A percentile compares a stretch with the other conserved stretches of the same genome.
These are phyloP conservation scores for Pangasianodon hypophthalmus DNA, from an alignment of 2,113 vertebrate genomes.

Conservation along the genomic window DNA sequence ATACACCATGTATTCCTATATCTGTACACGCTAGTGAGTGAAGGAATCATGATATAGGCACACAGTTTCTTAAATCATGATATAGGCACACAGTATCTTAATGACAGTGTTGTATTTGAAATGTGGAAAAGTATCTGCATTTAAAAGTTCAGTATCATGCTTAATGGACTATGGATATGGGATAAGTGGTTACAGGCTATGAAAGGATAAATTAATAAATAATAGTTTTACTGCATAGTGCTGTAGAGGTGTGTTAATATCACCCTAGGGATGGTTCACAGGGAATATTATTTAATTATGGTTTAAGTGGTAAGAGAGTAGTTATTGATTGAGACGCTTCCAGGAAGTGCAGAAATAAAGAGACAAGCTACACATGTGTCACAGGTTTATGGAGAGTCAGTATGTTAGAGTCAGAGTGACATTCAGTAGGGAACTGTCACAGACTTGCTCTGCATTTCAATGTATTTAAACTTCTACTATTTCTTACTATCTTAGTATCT, in stretches of 20 bases:
- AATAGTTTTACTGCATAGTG: not conserved
- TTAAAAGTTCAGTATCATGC: not conserved
- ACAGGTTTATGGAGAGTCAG: not conserved
- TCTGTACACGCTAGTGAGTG: not conserved
- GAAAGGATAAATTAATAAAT: not conserved
- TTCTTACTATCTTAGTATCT: not conserved
- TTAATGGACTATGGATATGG: not conserved
- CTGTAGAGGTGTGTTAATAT: not conserved
- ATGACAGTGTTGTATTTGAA: not conserved
- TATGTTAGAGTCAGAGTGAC: not conserved
- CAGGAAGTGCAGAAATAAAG: not conserved
- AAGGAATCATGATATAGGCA: not conserved
- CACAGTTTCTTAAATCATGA: not conserved
- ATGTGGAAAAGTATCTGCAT: not conserved
- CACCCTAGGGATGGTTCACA: not conserved
- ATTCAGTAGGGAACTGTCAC: not conserved
- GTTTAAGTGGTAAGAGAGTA: not conserved
- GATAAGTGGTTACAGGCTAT: not conserved
- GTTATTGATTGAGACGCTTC: conserved; percentile 6
- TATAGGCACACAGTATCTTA: not conserved
- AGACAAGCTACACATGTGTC: not conserved
- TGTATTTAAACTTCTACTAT: not conserved
- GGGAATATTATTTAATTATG: conserved; percentile 14
- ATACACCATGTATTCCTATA: not conserved
- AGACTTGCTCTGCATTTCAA: not conserved